Percentiles rank a stretch among this genome's conserved stretches.
phyloP scores from a whole-genome alignment of 2,888 invertebrate species.

The Ectropis crepuscularia region DNA sequence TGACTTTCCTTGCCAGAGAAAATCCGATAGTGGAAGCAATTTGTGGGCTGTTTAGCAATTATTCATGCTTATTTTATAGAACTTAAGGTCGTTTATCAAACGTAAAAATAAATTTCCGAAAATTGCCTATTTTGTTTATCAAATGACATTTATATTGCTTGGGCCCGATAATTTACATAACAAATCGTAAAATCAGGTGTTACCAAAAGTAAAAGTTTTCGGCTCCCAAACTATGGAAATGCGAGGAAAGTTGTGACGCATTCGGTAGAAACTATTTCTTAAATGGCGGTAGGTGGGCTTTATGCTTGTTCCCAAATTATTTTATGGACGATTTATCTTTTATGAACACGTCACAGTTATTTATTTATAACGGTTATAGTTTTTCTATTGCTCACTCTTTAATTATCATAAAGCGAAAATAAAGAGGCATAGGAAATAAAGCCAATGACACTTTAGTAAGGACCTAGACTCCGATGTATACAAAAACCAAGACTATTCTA shows the following conservation, averaged over 20 bases:
- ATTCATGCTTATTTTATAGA: too few relatives aligned
- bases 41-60: too few relatives aligned
- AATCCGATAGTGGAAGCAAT: too few relatives aligned
- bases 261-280: conserved; percentile 32
- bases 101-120: neutral
- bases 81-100: too few relatives aligned
- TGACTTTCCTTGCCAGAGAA: too few relatives aligned
- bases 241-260: conserved; percentile 25
- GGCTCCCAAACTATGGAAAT: conserved; percentile 41
- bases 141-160: conserved; percentile 14
- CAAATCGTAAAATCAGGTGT: conserved; percentile 34
- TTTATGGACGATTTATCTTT: conserved; percentile 29
- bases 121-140: neutral
- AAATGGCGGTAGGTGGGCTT: conserved; percentile 20
- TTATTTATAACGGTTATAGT: too few relatives aligned
- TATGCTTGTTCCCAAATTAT: conserved; percentile 23
- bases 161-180: conserved; percentile 23
- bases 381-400: too few relatives aligned
- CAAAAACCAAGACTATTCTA: too few relatives aligned
- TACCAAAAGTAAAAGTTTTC: conserved; percentile 23
- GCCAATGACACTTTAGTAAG: too few relatives aligned
- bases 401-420: too few relatives aligned
- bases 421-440: too few relatives aligned
- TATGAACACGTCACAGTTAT: neutral
- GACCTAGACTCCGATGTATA: too few relatives aligned